Conservation (phyloP, 2,113 vertebrate genomes). For the Holacanthus passer region DNA sequence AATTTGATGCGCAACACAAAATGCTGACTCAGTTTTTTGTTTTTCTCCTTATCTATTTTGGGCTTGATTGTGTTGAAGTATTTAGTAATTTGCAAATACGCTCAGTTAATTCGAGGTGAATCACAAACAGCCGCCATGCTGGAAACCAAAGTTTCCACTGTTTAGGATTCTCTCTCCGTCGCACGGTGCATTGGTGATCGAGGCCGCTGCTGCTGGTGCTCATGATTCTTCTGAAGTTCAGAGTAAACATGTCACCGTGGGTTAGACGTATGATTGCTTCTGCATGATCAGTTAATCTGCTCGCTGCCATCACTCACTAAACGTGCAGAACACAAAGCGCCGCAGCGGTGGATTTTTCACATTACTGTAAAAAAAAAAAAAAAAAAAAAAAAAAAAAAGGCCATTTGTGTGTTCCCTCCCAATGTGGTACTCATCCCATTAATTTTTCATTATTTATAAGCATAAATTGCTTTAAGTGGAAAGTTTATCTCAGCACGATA, state of each 20-base stretch:
- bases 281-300: conserved; percentile 44
- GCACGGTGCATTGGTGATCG: conserved; percentile 30
- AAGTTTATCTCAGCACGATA: conserved; percentile 22
- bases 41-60: conserved; percentile 31
- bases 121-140: not conserved
- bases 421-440: not conserved
- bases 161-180: conserved; percentile 29
- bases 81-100: conserved; percentile 32
- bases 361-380: conserved; percentile 26
- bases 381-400: no score
- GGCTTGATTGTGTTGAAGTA: conserved; percentile 17
- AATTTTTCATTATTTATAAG: conserved; percentile 34
- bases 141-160: conserved; percentile 19
- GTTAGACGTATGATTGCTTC: conserved; percentile 50
- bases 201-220: conserved; percentile 24
- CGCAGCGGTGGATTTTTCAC: not conserved
- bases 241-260: conserved; percentile 65
- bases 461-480: conserved; percentile 13
- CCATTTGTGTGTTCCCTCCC: not conserved
- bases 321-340: conserved; percentile 14
- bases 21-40: conserved; percentile 48
- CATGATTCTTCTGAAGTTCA: conserved; percentile 38
- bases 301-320: conserved; percentile 22
- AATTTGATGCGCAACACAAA: conserved; percentile 64
- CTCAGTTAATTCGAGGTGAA: conserved; percentile 13